Evolutionary conservation across 1,140 invertebrate genomes (phyloP).

Genomic region (Drosophila busckii): DNA sequence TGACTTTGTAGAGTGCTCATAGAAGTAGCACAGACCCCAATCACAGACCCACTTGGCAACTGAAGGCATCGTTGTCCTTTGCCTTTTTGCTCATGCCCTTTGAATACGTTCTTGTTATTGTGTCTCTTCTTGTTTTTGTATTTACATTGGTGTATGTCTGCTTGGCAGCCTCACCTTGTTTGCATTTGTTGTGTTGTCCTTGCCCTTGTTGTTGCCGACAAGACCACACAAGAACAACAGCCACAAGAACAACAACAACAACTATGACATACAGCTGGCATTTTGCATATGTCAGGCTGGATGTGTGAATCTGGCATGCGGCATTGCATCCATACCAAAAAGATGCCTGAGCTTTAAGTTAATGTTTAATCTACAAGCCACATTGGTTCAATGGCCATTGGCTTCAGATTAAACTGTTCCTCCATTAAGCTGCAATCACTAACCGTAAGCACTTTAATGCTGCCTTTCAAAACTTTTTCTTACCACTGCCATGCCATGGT

Average conservation of each 20-base stretch:
- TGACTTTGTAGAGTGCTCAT: constrained; percentile 44
- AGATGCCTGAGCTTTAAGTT: constrained; percentile 1
- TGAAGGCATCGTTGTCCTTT: constrained; percentile 13
- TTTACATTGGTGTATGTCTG: background rate
- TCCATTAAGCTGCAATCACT: too few relatives aligned
- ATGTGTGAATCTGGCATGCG: constrained; percentile 30
- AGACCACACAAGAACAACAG: constrained; percentile 9
- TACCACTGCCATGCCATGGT: too few relatives aligned
- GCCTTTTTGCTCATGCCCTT: background rate
- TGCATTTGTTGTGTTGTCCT: constrained; percentile 57
- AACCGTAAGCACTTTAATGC: too few relatives aligned
- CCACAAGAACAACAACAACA: background rate
- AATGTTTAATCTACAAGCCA: too few relatives aligned
- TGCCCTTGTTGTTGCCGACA: constrained; percentile 57
- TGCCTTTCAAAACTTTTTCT: too few relatives aligned
- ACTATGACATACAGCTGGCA: constrained; percentile 42
- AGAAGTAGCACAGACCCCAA: constrained; percentile 32
- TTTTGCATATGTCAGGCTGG: constrained; percentile 62
- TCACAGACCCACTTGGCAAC: constrained; percentile 30
- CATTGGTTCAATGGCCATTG: constrained; percentile 38
- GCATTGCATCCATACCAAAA: constrained; percentile 18
- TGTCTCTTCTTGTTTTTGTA: constrained; percentile 2
- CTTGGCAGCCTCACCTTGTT: constrained; percentile 48
- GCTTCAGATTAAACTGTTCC: too few relatives aligned
- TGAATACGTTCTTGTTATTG: background rate